These are phyloP conservation scores for Minunthozetes semirufus DNA, from an alignment of 2,888 invertebrate genomes.

Conservation along the genomic window DNA sequence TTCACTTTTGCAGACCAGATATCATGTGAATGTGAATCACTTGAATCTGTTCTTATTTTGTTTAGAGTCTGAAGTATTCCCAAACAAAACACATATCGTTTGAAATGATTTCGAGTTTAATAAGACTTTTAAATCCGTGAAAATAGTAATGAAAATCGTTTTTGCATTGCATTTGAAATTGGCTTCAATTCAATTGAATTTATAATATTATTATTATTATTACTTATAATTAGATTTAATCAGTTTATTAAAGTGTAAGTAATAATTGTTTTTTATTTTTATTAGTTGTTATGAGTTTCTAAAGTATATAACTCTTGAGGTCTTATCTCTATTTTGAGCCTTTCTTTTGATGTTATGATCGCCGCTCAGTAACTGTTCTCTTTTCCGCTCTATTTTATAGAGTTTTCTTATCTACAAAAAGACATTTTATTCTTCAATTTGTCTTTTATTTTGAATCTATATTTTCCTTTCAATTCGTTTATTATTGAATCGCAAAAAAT, in stretches of 20 bases:
- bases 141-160: no score
- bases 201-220: no score
- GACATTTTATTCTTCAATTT: not conserved
- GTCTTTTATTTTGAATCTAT: constrained; percentile 16
- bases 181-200: no score
- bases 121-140: no score
- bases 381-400: constrained; percentile 13
- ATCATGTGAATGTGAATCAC: not conserved
- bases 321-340: no score
- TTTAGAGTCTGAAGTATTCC: not conserved
- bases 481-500: not conserved
- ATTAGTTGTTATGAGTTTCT: no score
- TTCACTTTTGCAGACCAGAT: not conserved
- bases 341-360: not conserved
- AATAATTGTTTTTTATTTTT: not conserved
- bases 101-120: no score
- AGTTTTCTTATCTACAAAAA: not conserved
- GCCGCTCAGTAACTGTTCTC: no score
- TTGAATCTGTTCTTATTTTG: not conserved
- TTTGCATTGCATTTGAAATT: no score
- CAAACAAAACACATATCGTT: not conserved
- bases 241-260: not conserved
- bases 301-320: no score
- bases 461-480: constrained; percentile 13
- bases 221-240: not conserved